Evolutionary conservation across 2,113 vertebrate genomes (phyloP).

Genomic region (Rhabdomys dilectus): DNA sequence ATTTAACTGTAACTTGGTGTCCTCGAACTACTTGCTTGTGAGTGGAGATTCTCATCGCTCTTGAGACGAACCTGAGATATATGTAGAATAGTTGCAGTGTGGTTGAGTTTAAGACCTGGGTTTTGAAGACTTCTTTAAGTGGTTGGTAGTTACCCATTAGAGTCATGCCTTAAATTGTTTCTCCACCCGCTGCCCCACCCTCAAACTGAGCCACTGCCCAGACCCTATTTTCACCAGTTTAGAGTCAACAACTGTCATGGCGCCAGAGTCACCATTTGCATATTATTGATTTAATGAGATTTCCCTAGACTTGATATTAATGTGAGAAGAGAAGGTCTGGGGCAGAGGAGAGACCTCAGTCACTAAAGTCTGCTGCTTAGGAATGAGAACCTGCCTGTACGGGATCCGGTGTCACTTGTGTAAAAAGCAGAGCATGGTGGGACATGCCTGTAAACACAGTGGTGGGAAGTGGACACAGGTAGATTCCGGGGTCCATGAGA

Average conservation of each 20-base stretch:
- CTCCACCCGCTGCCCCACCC: not conserved
- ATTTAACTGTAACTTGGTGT: constrained; percentile 6
- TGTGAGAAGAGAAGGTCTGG: not conserved
- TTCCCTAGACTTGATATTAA: constrained; percentile 40
- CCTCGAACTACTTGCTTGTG: not conserved
- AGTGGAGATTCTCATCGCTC: not conserved
- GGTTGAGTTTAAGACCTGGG: not conserved
- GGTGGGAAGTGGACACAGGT: not conserved
- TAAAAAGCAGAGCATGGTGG: not conserved
- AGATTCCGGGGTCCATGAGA: too few relatives aligned
- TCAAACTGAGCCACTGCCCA: not conserved
- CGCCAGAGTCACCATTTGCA: not conserved
- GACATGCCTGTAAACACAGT: not conserved
- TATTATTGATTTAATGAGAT: not conserved
- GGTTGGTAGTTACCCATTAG: not conserved
- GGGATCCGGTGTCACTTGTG: not conserved
- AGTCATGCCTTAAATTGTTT: not conserved
- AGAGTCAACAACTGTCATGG: not conserved
- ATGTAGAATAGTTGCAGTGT: not conserved
- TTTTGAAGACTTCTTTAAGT: too few relatives aligned
- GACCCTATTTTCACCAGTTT: not conserved
- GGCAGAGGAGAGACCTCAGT: not conserved
- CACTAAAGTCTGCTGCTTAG: not conserved
- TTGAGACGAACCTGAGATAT: not conserved
- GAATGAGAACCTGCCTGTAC: not conserved